These are phyloP conservation scores for Cherax destructor DNA, from an alignment of 1,140 invertebrate species.

Conservation along the genomic window DNA sequence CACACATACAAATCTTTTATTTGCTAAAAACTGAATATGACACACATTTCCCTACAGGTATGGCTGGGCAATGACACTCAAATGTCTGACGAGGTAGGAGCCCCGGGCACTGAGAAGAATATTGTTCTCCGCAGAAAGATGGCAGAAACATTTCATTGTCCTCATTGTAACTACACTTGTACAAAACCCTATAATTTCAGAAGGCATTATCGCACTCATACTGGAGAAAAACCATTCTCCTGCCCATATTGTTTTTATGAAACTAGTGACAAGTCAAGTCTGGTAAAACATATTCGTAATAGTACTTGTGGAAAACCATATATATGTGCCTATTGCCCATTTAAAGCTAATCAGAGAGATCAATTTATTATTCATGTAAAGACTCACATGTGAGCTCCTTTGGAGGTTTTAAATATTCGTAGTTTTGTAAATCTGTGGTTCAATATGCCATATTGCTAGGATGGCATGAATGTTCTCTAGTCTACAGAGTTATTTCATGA, in stretches of 20 bases:
- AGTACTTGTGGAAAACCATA: constrained; percentile 28
- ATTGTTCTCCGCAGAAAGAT: not conserved
- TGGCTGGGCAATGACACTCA: constrained; percentile 44
- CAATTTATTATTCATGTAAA: constrained; percentile 20
- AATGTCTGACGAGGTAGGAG: constrained; percentile 29
- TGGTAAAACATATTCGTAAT: constrained; percentile 34
- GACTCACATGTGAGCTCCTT: constrained; percentile 23
- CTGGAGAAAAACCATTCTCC: constrained; percentile 66
- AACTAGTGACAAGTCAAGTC: constrained; percentile 54
- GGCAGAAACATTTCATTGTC: constrained; percentile 4
- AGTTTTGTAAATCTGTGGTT: too few relatives aligned
- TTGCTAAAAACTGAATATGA: constrained; percentile 13
- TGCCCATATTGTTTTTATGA: constrained; percentile 49
- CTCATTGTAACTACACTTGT: constrained; percentile 33
- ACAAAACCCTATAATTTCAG: constrained; percentile 48
- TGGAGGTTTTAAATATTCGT: not conserved
- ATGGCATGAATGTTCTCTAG: too few relatives aligned
- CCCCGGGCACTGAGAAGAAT: not conserved
- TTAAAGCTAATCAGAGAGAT: constrained; percentile 33
- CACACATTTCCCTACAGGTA: constrained; percentile 40
- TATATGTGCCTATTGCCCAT: constrained; percentile 33
- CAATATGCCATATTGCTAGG: too few relatives aligned
- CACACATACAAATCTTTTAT: too few relatives aligned
- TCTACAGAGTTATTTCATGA: too few relatives aligned
- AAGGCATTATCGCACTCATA: constrained; percentile 65